Base-by-base conservation (phyloP, 2,797 vertebrate species). In the Galaxias olidus region DNA sequence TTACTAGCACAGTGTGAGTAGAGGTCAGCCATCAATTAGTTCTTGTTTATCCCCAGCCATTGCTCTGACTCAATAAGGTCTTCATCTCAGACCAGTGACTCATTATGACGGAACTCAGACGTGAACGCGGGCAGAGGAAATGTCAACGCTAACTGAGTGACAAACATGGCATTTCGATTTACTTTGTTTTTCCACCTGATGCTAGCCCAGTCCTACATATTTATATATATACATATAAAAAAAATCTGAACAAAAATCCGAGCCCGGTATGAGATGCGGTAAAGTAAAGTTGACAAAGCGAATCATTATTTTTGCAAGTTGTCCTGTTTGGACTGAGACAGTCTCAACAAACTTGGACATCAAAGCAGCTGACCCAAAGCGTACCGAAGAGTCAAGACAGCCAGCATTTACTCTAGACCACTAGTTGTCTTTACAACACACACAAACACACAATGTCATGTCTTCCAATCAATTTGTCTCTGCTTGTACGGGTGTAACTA, bases 161-260 rank as follows among this genome's bases (percentile, higher is more conserved):
- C 84, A 90, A 88, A 89, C 86, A 83, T 90, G 89, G 89, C 89
- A 90, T 90, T 90, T 90, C 88, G 84, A 86, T 83, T 67, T 77
- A 47, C 68, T 85, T 74, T 45, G 78, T 79, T 81, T 75, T 76
- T 75, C 71, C 79, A 71, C 45, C 45, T 47, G 30, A 30, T 30
- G 30, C 30, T 30, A 2, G 30, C 2, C 30, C 2, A 30, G 30
- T 30, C 30, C 30, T 30, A 30, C 6, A 30, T 3, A 30, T 3
- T 3, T 6, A 30, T n/a, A 30, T 30, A 30, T 3, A 30, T 3
- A 30, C 30, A 30, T n/a, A 30, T 3, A 30, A 2, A 30, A 30
- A 30, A 30, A 2, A 30, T 30, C 30, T 30, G 6, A 30, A 30
- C 30, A 3, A 30, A 30, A 30, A 30, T 30, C 30, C 6, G 30